phyloP scores from a whole-genome alignment of 2,113 vertebrate species.

The Cyanistes caeruleus region DNA sequence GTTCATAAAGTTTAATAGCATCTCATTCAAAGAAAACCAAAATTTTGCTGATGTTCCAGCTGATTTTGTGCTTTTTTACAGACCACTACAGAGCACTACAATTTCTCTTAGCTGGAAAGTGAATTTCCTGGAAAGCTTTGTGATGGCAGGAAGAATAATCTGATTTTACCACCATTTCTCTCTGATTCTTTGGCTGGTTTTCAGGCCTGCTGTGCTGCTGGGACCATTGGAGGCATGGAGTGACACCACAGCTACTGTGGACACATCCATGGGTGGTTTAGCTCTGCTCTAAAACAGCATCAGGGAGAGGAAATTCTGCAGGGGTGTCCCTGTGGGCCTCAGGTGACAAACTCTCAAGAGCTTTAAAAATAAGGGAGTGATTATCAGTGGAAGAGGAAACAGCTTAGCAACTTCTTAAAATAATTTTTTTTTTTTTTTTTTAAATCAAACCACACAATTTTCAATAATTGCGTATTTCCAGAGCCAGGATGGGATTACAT shows the following conservation, averaged over 20 bases:
- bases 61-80: background rate
- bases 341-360: background rate
- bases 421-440: background rate
- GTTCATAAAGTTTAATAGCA: background rate
- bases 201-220: background rate
- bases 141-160: background rate
- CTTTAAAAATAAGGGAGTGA: background rate
- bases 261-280: background rate
- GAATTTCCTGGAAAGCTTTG: background rate
- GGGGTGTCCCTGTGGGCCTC: too few species aligned
- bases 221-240: background rate
- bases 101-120: background rate
- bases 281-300: background rate
- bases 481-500: background rate
- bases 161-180: background rate
- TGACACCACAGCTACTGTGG: background rate
- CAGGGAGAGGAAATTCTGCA: background rate
- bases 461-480: background rate
- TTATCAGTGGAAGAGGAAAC: background rate
- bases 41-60: background rate
- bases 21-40: background rate
- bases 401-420: background rate
- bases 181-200: background rate
- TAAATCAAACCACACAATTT: background rate
- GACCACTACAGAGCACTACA: background rate